Evolutionary conservation across 2,113 vertebrate species (phyloP).

Genomic region (Scytalopus superciliaris): DNA sequence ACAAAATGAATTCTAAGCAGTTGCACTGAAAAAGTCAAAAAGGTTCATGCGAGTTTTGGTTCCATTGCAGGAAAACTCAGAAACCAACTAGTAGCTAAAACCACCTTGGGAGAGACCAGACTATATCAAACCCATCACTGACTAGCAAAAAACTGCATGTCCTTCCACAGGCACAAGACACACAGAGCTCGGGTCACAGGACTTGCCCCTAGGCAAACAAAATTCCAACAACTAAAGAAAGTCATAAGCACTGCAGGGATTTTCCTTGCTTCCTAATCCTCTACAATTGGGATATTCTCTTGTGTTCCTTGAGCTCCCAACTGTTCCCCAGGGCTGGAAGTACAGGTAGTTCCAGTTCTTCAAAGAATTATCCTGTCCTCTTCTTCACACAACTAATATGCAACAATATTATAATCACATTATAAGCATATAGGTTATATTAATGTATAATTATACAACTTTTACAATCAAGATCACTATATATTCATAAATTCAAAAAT

Average conservation of each 20-base stretch:
- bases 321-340: neutral
- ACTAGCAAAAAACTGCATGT: accelerated
- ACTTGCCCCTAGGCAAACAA: neutral
- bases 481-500: neutral
- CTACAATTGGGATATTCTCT: neutral
- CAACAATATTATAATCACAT: neutral
- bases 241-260: neutral
- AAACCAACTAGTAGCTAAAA: neutral
- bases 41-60: neutral
- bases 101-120: neutral
- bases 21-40: neutral
- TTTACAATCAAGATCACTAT: neutral
- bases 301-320: neutral
- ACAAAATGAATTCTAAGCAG: neutral
- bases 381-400: neutral
- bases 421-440: neutral
- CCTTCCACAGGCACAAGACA: neutral
- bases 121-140: too few species aligned
- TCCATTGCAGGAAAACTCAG: neutral
- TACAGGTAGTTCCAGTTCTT: slow-evolving; percentile 17
- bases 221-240: neutral
- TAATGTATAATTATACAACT: neutral
- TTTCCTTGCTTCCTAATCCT: neutral
- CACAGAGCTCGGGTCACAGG: neutral
- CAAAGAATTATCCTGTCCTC: neutral